phyloP scores from a whole-genome alignment of 2,113 vertebrate genomes.

The Coptodon rendalli region DNA sequence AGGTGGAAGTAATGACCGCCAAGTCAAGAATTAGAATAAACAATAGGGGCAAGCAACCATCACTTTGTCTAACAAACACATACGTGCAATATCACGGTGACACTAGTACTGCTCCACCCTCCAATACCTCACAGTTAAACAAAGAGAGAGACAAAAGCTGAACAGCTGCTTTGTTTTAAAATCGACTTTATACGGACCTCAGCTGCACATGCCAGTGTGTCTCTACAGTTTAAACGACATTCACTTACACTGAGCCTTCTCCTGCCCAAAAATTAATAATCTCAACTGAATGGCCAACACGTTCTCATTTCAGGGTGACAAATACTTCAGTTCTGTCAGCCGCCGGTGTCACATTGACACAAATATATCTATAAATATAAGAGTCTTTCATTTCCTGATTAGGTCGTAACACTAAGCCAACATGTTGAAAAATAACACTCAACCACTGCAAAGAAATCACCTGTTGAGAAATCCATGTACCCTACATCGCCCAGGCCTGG shows the following conservation, averaged over 20 bases:
- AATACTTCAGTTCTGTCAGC: background rate
- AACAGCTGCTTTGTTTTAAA: constrained; percentile 28
- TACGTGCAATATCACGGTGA: background rate
- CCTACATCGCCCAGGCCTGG: accelerated
- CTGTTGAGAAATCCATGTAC: background rate
- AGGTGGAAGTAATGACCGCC: background rate
- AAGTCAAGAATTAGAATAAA: constrained; percentile 44
- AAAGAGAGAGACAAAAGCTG: background rate
- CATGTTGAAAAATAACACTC: background rate
- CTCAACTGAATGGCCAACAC: background rate
- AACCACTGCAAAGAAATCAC: background rate
- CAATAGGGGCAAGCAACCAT: constrained; percentile 58
- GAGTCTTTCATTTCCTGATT: background rate
- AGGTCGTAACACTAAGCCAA: background rate
- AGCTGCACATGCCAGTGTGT: background rate
- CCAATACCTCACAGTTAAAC: background rate
- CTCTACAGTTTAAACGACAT: background rate
- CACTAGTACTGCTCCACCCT: background rate
- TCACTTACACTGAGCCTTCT: background rate
- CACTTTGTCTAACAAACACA: constrained; percentile 39
- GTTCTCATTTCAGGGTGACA: background rate
- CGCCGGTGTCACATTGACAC: background rate
- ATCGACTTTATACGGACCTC: background rate
- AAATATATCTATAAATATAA: background rate
- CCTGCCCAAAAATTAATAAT: background rate